phyloP scores from a whole-genome alignment of 2,888 invertebrate genomes.

The Pinctada fucata region DNA sequence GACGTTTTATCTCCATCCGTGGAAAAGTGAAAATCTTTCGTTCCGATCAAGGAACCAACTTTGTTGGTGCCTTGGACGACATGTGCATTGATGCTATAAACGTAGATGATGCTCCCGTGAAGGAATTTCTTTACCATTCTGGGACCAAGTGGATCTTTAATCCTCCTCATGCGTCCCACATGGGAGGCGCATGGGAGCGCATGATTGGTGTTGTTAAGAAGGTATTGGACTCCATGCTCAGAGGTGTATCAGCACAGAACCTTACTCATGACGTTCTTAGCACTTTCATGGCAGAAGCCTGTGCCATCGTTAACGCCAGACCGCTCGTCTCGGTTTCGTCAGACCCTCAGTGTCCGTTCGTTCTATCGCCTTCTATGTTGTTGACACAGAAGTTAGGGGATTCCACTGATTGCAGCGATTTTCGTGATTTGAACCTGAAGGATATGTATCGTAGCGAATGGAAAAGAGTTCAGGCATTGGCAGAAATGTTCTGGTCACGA shows the following conservation, averaged over 20 bases:
- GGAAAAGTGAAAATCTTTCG: conserved; percentile 15
- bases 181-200: conserved; percentile 40
- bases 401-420: background rate
- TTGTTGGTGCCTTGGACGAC: conserved; percentile 20
- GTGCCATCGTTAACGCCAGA: conserved; percentile 35
- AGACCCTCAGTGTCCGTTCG: conserved; percentile 25
- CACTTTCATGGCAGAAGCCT: conserved; percentile 38
- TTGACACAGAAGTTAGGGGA: conserved; percentile 31
- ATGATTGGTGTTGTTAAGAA: conserved; percentile 32
- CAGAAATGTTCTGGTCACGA: conserved; percentile 36
- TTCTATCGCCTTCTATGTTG: conserved; percentile 31
- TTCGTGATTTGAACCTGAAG: conserved; percentile 6
- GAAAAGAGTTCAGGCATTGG: conserved; percentile 30
- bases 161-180: background rate
- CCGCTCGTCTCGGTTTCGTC: conserved; percentile 30
- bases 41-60: conserved; percentile 31
- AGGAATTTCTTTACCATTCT: conserved; percentile 1
- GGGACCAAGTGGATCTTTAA: conserved; percentile 36
- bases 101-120: conserved; percentile 14
- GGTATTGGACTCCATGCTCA: conserved; percentile 33
- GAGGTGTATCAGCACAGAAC: background rate
- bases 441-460: conserved; percentile 29
- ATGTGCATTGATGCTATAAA: conserved; percentile 27
- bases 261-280: conserved; percentile 41
- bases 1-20: conserved; percentile 29